phyloP scores from a whole-genome alignment of 1,140 invertebrate genomes.

The Vanessa atalanta region DNA sequence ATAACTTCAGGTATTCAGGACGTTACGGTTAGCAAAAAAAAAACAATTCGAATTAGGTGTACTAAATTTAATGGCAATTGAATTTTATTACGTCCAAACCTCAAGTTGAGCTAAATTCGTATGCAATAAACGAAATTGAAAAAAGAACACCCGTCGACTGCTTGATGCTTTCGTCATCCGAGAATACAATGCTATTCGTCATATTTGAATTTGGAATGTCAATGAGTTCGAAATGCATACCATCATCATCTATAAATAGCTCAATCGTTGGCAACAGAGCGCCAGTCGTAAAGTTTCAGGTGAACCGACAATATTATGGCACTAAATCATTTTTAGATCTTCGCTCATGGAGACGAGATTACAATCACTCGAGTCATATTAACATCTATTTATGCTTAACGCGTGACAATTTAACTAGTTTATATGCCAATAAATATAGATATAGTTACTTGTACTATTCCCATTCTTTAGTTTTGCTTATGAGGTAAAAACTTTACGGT shows the following conservation, averaged over 20 bases:
- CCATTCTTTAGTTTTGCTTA: background rate
- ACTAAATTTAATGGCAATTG: constrained; percentile 25
- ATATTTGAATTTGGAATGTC: constrained; percentile 43
- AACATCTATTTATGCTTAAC: background rate
- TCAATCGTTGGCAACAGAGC: constrained; percentile 41
- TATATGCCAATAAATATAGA: background rate
- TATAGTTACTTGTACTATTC: background rate
- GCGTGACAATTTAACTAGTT: background rate
- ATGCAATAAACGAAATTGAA: constrained; percentile 15
- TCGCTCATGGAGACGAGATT: constrained; percentile 7
- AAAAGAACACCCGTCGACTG: constrained; percentile 12
- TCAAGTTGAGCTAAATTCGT: constrained; percentile 18
- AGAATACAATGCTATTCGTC: constrained; percentile 32
- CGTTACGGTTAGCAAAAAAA: background rate
- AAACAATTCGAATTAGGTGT: background rate
- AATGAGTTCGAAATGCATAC: constrained; percentile 37
- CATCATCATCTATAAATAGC: constrained; percentile 43
- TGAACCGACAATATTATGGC: constrained; percentile 41
- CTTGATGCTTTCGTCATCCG: constrained; percentile 25
- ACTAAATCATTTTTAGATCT: constrained; percentile 42
- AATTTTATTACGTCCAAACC: constrained; percentile 22
- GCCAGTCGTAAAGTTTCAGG: constrained; percentile 46
- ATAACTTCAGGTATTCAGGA: constrained; percentile 10
- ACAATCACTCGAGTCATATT: constrained; percentile 8
- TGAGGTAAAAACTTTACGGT: background rate